These are phyloP conservation scores for Idaea aversata DNA, from an alignment of 2,888 invertebrate species.

Conservation along the genomic window DNA sequence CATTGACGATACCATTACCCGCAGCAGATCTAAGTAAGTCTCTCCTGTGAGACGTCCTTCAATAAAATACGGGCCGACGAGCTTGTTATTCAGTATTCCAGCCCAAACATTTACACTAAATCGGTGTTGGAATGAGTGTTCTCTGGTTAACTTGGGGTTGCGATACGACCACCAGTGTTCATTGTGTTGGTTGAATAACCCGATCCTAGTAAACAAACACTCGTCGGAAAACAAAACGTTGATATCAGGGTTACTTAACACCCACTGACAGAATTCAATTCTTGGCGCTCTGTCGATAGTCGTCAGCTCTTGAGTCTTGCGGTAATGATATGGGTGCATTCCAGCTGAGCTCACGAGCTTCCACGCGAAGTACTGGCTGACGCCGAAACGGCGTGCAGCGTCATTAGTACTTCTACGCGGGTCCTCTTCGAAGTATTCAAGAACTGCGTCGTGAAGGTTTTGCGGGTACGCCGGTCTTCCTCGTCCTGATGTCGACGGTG, in stretches of 20 bases:
- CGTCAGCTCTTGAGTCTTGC: no score
- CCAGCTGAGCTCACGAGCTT: background rate
- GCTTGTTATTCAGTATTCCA: background rate
- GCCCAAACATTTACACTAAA: constrained; percentile 1
- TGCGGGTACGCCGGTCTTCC: background rate
- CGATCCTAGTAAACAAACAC: background rate
- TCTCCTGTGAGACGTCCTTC: constrained; percentile 2
- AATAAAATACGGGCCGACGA: constrained; percentile 1
- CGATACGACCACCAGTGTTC: background rate
- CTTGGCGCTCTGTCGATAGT: background rate
- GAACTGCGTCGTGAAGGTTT: background rate
- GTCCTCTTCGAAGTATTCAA: background rate
- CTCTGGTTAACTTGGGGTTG: constrained; percentile 1
- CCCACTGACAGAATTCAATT: background rate
- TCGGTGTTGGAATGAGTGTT: constrained; percentile 7
- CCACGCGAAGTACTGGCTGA: background rate
- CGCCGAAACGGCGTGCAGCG: background rate
- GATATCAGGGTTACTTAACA: no score
- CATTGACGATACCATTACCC: no score
- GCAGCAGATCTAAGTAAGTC: no score
- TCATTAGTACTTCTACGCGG: background rate
- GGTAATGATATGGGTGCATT: no score
- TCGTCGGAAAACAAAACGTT: background rate
- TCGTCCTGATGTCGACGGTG: background rate
- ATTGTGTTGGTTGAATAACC: background rate